Evolutionary conservation across 1,140 invertebrate species (phyloP).

Genomic region (Aphelenchoides fujianensis): DNA sequence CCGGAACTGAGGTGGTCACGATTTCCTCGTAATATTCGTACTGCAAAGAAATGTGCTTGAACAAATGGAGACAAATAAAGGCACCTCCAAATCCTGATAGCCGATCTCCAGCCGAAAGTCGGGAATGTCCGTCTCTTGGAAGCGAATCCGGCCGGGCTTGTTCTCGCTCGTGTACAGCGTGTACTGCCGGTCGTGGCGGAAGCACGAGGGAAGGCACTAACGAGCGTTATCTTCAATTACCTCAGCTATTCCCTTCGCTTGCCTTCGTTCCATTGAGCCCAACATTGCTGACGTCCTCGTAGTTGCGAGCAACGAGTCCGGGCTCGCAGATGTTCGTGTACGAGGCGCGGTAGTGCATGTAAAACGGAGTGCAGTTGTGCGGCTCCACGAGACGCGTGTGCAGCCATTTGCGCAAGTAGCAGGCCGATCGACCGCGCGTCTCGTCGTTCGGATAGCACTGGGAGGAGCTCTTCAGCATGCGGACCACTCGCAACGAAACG

Average conservation of each 20-base stretch:
- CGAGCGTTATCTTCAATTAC: background rate
- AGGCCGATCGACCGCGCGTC: background rate
- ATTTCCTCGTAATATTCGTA: constrained; percentile 19
- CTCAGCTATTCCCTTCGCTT: no score
- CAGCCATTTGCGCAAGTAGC: constrained; percentile 4
- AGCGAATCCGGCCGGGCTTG: background rate
- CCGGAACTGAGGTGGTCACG: constrained; percentile 4
- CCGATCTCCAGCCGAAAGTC: constrained; percentile 16
- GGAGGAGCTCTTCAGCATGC: background rate
- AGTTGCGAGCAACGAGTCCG: background rate
- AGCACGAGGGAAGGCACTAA: constrained; percentile 19
- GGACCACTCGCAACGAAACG: constrained; percentile 3
- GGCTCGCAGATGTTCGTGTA: constrained; percentile 2
- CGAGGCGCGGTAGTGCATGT: background rate
- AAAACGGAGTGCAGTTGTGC: constrained; percentile 17
- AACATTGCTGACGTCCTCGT: background rate
- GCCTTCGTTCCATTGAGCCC: constrained; percentile 18
- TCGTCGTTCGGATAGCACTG: constrained; percentile 12
- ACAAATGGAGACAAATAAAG: background rate
- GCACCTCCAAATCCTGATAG: constrained; percentile 9
- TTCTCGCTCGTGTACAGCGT: constrained; percentile 8
- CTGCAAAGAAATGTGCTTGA: constrained; percentile 3
- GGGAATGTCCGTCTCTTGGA: background rate
- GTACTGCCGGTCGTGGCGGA: constrained; percentile 6
- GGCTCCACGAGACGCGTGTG: constrained; percentile 2